Percentiles rank a stretch among this genome's conserved stretches.
Evolutionary conservation across 2,888 invertebrate genomes (phyloP).

Genomic region (Dendrolimus pini): DNA sequence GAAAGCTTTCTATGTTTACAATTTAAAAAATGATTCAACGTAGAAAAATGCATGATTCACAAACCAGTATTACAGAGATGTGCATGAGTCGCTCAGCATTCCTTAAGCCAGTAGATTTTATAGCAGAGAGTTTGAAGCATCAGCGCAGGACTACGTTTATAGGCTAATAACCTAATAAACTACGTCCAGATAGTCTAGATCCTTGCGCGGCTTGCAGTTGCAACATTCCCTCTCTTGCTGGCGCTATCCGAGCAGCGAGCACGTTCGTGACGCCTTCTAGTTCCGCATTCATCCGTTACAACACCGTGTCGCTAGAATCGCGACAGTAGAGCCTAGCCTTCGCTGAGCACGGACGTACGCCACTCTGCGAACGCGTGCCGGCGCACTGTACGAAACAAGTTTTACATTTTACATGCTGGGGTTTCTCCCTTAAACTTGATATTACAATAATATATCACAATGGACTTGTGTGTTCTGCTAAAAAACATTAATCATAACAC

Average conservation of each 20-base stretch:
- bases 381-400: constrained; percentile 61
- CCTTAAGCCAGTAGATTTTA: neutral
- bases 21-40: constrained; percentile 6
- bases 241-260: constrained; percentile 11
- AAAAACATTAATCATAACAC: constrained; percentile 34
- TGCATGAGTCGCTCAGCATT: neutral
- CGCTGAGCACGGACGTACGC: constrained; percentile 49
- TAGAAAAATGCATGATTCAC: constrained; percentile 9
- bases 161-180: constrained; percentile 36
- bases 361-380: constrained; percentile 13
- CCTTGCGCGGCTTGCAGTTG: constrained; percentile 20
- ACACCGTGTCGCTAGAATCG: constrained; percentile 47
- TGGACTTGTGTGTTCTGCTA: constrained; percentile 42
- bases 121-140: constrained; percentile 4
- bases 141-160: constrained; percentile 16
- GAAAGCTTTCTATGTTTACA: neutral
- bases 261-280: constrained; percentile 42
- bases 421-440: constrained; percentile 19
- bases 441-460: constrained; percentile 33
- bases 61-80: neutral
- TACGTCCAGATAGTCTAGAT: constrained; percentile 39
- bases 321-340: constrained; percentile 51
- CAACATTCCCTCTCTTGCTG: constrained; percentile 18
- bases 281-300: constrained; percentile 39
- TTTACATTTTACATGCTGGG: constrained; percentile 32